phyloP scores from a whole-genome alignment of 1,140 invertebrate genomes.

The Macrobrachium rosenbergii region DNA sequence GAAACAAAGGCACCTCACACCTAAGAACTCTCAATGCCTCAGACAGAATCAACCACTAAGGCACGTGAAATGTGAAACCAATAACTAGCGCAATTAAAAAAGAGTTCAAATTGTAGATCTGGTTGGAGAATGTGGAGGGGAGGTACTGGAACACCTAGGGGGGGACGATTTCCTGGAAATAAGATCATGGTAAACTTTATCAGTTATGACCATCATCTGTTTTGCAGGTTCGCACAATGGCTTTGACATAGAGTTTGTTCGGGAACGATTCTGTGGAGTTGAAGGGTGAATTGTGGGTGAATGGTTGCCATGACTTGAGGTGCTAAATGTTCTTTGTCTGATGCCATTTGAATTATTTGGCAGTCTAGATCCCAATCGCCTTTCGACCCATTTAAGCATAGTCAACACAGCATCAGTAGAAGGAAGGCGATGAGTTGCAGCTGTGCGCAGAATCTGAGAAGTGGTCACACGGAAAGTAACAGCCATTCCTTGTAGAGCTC shows the following conservation, averaged over 20 bases:
- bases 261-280: constrained; percentile 38
- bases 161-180: constrained; percentile 33
- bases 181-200: constrained; percentile 38
- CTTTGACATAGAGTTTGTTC: constrained; percentile 41
- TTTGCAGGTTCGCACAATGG: constrained; percentile 34
- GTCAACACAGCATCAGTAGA: constrained; percentile 89
- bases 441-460: constrained; percentile 86
- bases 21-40: no score
- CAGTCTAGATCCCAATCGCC: constrained; percentile 77
- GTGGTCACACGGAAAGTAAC: constrained; percentile 89
- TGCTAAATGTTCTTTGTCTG: constrained; percentile 40
- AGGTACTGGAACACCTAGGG: constrained; percentile 22
- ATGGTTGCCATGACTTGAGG: constrained; percentile 35
- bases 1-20: no score
- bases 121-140: constrained; percentile 43
- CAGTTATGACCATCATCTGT: constrained; percentile 48
- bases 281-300: constrained; percentile 28
- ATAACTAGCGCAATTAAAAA: no score
- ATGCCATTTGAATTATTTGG: constrained; percentile 35
- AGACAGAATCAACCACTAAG: no score
- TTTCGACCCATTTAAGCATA: constrained; percentile 90
- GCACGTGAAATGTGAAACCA: no score
- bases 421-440: constrained; percentile 85
- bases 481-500: constrained; percentile 83
- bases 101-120: constrained; percentile 39